Evolutionary conservation across 23 tunicate genomes (phyloP).

Genomic region (Trididemnum nubilum): DNA sequence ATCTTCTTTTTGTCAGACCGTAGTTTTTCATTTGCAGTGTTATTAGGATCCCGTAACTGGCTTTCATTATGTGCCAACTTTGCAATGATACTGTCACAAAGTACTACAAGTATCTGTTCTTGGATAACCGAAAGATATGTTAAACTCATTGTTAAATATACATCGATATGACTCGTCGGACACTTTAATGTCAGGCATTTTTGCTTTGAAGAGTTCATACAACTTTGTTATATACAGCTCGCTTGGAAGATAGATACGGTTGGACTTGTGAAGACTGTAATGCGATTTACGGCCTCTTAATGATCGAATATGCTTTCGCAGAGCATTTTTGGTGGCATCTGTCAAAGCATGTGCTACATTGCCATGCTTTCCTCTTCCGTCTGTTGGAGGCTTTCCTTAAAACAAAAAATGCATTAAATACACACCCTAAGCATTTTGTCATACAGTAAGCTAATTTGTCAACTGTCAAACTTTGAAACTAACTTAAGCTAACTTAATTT

Average conservation of each 20-base stretch:
- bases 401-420: too few species aligned
- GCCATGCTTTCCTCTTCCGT: constrained; percentile 4
- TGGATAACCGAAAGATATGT: constrained; percentile 7
- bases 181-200: background rate
- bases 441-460: too few species aligned
- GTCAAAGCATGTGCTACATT: constrained; percentile 27
- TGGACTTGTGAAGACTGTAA: background rate
- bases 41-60: background rate
- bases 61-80: background rate
- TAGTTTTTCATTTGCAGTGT: background rate
- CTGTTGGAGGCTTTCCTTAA: background rate
- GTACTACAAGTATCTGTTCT: constrained; percentile 21
- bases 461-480: too few species aligned
- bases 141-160: constrained; percentile 6
- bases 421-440: too few species aligned
- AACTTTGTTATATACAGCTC: background rate
- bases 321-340: background rate
- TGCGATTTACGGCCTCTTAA: constrained; percentile 10
- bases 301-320: background rate
- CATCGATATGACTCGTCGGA: constrained; percentile 22
- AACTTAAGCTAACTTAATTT: too few species aligned
- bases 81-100: constrained; percentile 15
- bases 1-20: constrained; percentile 7
- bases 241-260: constrained; percentile 17
- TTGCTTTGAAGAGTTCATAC: background rate